Evolutionary conservation across 2,888 invertebrate species (phyloP), one percentile per base, ranked within the genome.

Genomic region (Nomada flava): DNA sequence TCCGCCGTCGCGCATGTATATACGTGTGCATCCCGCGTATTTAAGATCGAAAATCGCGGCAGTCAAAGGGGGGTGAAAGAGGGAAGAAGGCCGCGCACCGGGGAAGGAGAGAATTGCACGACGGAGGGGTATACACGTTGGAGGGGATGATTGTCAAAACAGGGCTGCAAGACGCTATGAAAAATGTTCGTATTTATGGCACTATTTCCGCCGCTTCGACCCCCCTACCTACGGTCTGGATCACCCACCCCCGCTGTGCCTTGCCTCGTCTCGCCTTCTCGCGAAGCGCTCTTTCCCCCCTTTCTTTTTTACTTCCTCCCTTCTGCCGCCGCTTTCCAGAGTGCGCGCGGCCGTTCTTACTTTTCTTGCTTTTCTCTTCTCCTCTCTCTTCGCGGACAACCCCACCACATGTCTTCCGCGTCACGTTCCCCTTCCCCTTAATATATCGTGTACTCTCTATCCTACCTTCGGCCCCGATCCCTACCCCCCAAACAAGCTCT

Each of bases 121-220:
- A 70, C 75, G 82, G 82, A 65, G 76, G 68, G 77, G 53, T 68
- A 74, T 15, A 36, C 62, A 4, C n/a, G 26, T 47, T 65, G 84
- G 86, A 84, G 87, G 89, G 89, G 88, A 86, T 90, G 90, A 91
- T 91, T 91, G 91, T 91, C 90, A 91, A 93, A 92, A 93, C 91
- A 91, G 91, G 89, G 91, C 89, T 89, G 88, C 88, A 87, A 89
- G 91, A 91, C 89, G 91, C 88, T 89, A 89, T 90, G 92, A 93
- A 91, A 92, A 92, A 91, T 92, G 91, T 91, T 90, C 89, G 89
- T 92, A 92, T 92, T 92, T 92, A 92, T 91, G 91, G 90, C 90
- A 91, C 91, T 89, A 91, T 92, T 93, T 90, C 87, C 91, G 91
- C 90, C 90, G 90, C 87, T 86, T 87, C 80, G 82, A 84, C 81